Base-by-base conservation (phyloP, 2,113 vertebrate genomes). In the Mugil cephalus region DNA sequence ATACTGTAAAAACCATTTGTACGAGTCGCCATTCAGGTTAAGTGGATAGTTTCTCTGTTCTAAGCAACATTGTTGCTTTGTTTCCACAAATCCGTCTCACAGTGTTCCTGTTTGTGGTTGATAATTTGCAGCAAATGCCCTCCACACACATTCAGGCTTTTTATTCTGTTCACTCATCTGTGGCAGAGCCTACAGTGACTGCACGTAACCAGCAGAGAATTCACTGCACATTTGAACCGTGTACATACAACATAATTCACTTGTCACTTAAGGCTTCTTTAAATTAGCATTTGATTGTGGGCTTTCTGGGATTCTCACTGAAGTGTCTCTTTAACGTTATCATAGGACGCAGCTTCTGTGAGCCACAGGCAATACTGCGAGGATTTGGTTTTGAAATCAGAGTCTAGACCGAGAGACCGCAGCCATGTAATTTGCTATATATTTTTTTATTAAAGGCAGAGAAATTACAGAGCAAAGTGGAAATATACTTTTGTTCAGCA, bases 401-500 rank as follows among this genome's bases (percentile, higher is more conserved):
- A 13, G 17, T 77, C 19, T 38, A 18, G 19, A 61, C n/a, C n/a
- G n/a, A n/a, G n/a, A n/a, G n/a, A n/a, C n/a, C n/a, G n/a, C n/a
- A n/a, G n/a, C n/a, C n/a, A n/a, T n/a, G n/a, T n/a, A n/a, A n/a
- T n/a, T n/a, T n/a, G 30, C n/a, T 14, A 34, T 0, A 30, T 58
- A 17, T 73, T 14, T 59, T 24, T 66, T 54, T 53, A 55, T 55
- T 51, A 13, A 55, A 67, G 50, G 11, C 38, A 53, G 53, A 69
- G 14, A 61, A 64, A 76, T 65, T 34, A 3, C 17, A 17, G 19
- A 0, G 50, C 68, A 55, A 69, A 81, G 3, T 19, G 69, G 84
- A 83, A 77, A 55, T 48, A n/a, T 15, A 60, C 70, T 53, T 71
- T 66, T 70, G 67, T 54, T 76, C 15, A 48, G 7, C 13, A 7